Conservation (phyloP, 37 sponge, comb jelly and placozoan genomes). For the Chondrosia reniformis region DNA sequence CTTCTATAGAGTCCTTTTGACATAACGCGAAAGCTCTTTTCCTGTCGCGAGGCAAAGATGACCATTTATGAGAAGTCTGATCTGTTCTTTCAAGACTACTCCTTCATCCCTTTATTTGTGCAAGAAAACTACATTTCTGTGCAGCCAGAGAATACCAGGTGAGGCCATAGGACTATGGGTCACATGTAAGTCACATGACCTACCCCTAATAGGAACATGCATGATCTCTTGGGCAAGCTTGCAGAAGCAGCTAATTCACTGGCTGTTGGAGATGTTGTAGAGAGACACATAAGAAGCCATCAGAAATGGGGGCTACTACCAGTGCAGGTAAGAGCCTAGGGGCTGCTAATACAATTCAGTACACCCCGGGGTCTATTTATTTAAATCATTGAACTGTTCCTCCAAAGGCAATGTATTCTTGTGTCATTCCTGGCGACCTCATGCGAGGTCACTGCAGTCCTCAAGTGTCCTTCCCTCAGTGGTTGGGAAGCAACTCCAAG, state of each 20-base stretch:
- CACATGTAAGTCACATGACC: not conserved
- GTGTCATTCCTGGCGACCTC: conserved; percentile 77
- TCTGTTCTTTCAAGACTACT: conserved; percentile 96
- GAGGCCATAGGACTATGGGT: not conserved
- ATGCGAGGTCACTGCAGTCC: conserved; percentile 67
- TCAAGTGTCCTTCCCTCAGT: conserved; percentile 79
- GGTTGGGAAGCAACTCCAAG: conserved; percentile 92
- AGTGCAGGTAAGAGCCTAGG: conserved; percentile 56
- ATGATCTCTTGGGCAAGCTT: conserved; percentile 8
- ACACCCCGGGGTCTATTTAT: not conserved
- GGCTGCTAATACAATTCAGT: not conserved
- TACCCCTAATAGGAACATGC: conserved; percentile 24
- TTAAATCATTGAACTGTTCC: too few species aligned
- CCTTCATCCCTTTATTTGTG: conserved; percentile 85
- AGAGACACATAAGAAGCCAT: conserved; percentile 45
- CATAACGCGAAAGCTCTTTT: conserved; percentile 71
- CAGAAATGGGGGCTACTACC: conserved; percentile 78
- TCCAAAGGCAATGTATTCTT: conserved; percentile 77
- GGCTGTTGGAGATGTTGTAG: conserved; percentile 78
- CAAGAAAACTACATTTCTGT: conserved; percentile 90
- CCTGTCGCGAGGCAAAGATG: conserved; percentile 39
- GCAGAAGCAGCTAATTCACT: conserved; percentile 80
- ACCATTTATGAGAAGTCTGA: conserved; percentile 70
- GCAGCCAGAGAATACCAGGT: conserved; percentile 42
- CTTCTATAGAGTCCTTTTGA: conserved; percentile 87